phyloP scores from a whole-genome alignment of 2,888 invertebrate genomes.

The Hesperia comma region DNA sequence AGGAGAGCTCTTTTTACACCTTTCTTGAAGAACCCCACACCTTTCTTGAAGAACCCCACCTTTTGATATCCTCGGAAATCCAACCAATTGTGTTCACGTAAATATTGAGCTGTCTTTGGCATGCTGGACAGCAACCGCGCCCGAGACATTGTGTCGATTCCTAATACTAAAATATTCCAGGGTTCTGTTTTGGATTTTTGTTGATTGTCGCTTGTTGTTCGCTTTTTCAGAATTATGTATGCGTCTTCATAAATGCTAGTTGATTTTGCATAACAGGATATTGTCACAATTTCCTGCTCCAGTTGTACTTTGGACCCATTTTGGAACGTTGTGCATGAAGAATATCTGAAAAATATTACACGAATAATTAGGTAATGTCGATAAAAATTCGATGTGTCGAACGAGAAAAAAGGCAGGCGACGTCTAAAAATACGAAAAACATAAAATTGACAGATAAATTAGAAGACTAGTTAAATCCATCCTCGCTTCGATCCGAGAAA shows the following conservation, averaged over 20 bases:
- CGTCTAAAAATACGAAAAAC: no score
- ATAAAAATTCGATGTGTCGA: no score
- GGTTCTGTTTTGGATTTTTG: conserved; percentile 25
- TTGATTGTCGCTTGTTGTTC: conserved; percentile 4
- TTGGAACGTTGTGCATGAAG: conserved; percentile 51
- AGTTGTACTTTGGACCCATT: conserved; percentile 48
- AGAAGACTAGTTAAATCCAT: no score
- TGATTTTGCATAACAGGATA: conserved; percentile 50
- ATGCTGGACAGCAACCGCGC: conserved; percentile 89
- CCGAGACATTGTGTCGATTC: conserved; percentile 92
- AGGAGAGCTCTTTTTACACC: no score
- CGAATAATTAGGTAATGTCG: no score
- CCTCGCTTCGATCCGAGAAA: no score
- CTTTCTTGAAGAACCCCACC: no score
- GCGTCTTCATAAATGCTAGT: conserved; percentile 54
- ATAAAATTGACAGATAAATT: no score
- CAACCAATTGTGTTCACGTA: conserved; percentile 87
- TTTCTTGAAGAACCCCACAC: no score
- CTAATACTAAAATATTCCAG: conserved; percentile 88
- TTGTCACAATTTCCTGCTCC: conserved; percentile 55
- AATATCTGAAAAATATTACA: conserved; percentile 54
- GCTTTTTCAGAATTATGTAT: conserved; percentile 57
- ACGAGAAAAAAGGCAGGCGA: no score
- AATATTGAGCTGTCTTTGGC: conserved; percentile 87
- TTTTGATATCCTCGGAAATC: conserved; percentile 89